These are phyloP conservation scores for Galbula dea DNA, from an alignment of 2,113 vertebrate species.

Conservation along the genomic window DNA sequence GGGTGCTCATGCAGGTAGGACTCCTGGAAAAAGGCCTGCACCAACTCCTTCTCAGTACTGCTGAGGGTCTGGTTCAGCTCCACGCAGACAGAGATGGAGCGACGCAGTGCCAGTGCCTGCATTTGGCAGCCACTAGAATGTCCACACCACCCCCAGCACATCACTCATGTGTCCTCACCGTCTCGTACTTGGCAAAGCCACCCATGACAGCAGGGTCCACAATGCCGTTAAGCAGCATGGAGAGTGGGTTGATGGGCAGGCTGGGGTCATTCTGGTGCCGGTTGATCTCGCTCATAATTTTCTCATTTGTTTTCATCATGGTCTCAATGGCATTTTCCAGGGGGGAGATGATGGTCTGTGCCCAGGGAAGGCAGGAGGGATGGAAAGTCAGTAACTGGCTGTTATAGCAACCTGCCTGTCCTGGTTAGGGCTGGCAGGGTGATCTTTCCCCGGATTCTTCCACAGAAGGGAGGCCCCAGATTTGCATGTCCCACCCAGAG, in stretches of 20 bases:
- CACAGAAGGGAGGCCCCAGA: background rate
- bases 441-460: background rate
- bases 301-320: slow-evolving; percentile 59
- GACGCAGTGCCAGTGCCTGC: rapidly evolving
- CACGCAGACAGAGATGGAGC: rapidly evolving
- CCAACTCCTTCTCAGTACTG: rapidly evolving
- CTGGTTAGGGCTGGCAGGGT: rapidly evolving
- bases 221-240: slow-evolving; percentile 52
- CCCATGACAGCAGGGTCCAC: slow-evolving; percentile 57
- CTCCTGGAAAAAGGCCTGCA: slow-evolving; percentile 66
- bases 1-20: slow-evolving; percentile 47
- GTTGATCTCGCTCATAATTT: slow-evolving; percentile 55
- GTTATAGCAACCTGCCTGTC: background rate
- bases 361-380: background rate
- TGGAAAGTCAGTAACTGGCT: background rate
- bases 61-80: background rate
- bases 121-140: background rate
- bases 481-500: background rate
- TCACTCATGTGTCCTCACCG: background rate
- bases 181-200: slow-evolving; percentile 21
- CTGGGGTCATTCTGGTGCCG: slow-evolving; percentile 28
- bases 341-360: slow-evolving; percentile 49
- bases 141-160: rapidly evolving
- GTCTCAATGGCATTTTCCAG: slow-evolving; percentile 63
- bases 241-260: slow-evolving; percentile 50